Base-by-base conservation (phyloP, 2,797 vertebrate genomes). In the Hydrolagus colliei region DNA sequence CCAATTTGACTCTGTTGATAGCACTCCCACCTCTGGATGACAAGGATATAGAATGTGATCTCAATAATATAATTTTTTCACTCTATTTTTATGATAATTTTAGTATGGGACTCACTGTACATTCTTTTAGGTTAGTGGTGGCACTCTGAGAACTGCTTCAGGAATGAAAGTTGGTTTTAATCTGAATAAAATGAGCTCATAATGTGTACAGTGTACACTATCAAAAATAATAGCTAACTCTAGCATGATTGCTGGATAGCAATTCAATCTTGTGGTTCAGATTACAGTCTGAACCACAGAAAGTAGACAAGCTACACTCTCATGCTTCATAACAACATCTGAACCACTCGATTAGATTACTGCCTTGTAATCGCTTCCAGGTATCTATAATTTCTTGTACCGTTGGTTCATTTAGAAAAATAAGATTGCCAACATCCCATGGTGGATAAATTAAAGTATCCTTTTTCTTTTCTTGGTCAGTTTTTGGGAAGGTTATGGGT, bases 301-400 rank as follows among this genome's bases (percentile, higher is more conserved):
- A 74, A 18, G 22, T 18, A 9, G 12, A 14, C 22, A 14, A 65
- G 61, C 61, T 80, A 18, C 27, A 65, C 63, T 82, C 32, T 82
- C 68, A 63, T 68, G 32, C 14, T 82, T 68, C 20, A 68, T 80
- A 22, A 80, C 62, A 35, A 13, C 73, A 80, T 63, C 22, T 82
- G 32, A 82, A 82, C 79, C 68, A 32, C 9, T 65, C 41, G 68
- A 82, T 82, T 82, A 68, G 22, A 80, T 32, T 80, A 63, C 61
- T 65, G 78, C 11, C 61, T 68, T 82, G 32, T 41, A 68, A 68
- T 82, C 63, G 35, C 35, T 68, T 41, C 63, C 79, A 67, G 68
- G 63, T 68, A 20, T 67, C 79, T 32, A 82, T 82, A 20, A 82
- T 82, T 68, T 32, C 27, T 9, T 65, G 63, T 41, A 52, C 41